These are phyloP conservation scores for Apeira syringaria DNA, from an alignment of 2,888 invertebrate genomes.

Conservation along the genomic window DNA sequence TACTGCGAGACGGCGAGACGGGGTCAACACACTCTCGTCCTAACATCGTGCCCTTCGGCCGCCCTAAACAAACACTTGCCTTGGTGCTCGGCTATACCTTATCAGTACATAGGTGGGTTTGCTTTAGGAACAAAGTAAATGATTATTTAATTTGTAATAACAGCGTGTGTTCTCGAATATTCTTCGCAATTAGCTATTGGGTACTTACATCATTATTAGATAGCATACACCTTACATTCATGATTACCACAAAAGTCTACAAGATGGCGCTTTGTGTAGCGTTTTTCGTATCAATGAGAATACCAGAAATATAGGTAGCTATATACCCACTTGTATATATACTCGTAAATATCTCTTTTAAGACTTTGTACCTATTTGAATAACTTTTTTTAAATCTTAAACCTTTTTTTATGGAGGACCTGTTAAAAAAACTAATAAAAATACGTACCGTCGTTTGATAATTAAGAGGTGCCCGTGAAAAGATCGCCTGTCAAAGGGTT, in stretches of 20 bases:
- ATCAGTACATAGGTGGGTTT: conserved; percentile 12
- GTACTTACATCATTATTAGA: no score
- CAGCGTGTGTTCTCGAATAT: background rate
- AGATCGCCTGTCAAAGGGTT: conserved; percentile 31
- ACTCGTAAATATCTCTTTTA: no score
- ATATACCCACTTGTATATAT: no score
- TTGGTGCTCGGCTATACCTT: conserved; percentile 9
- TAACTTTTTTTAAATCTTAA: no score
- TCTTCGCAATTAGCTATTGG: background rate
- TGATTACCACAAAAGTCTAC: no score
- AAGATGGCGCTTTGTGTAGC: no score
- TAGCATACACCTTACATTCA: no score
- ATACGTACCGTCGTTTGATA: conserved; percentile 9
- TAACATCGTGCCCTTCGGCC: conserved; percentile 41
- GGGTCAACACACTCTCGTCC: conserved; percentile 43
- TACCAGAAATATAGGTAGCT: no score
- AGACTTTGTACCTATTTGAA: no score
- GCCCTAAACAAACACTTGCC: conserved; percentile 39
- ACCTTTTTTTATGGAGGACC: no score
- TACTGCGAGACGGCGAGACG: conserved; percentile 21
- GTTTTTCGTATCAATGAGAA: no score
- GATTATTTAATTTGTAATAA: conserved; percentile 13
- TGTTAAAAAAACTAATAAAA: conserved; percentile 8
- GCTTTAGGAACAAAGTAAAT: conserved; percentile 11
- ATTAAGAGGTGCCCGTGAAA: conserved; percentile 33